Evolutionary conservation across 2,888 invertebrate species (phyloP).

Genomic region (Caradrina clavipalpis): DNA sequence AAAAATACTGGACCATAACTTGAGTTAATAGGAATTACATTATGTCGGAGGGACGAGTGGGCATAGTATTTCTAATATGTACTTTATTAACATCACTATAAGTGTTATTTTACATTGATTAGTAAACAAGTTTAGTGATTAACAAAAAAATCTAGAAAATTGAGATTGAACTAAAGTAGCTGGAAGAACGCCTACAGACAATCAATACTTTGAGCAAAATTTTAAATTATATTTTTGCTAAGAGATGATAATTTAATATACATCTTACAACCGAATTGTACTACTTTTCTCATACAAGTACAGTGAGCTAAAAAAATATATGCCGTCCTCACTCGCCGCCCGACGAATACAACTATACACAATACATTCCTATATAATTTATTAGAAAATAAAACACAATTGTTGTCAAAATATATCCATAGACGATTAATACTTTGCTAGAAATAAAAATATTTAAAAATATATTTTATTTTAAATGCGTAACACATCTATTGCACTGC

Average conservation of each 20-base stretch:
- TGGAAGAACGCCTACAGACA: conserved; percentile 20
- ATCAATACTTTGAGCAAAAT: conserved; percentile 47
- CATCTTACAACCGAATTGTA: conserved; percentile 49
- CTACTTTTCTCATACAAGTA: conserved; percentile 38
- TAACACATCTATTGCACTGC: conserved; percentile 64
- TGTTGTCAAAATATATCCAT: conserved; percentile 61
- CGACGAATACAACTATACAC: conserved; percentile 59
- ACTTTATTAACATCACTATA: conserved; percentile 53
- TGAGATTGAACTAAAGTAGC: conserved; percentile 18
- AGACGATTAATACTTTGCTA: conserved; percentile 65
- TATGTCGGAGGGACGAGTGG: conserved; percentile 63
- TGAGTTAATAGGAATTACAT: conserved; percentile 87
- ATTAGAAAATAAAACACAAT: conserved; percentile 57
- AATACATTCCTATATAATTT: conserved; percentile 62
- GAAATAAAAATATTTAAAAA: conserved; percentile 58
- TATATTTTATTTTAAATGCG: conserved; percentile 63
- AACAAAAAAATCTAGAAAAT: not conserved
- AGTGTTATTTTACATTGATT: conserved; percentile 20
- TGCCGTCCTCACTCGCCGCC: conserved; percentile 46
- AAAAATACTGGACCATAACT: conserved; percentile 89
- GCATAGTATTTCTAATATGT: conserved; percentile 62
- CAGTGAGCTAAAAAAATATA: conserved; percentile 49
- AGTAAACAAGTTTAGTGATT: not conserved
- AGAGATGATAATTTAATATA: conserved; percentile 4
- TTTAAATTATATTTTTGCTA: conserved; percentile 42